Percentiles rank a stretch among this genome's conserved stretches.
These are phyloP conservation scores for Apogon talboti DNA, from an alignment of 2,797 vertebrate genomes.

Conservation along the genomic window DNA sequence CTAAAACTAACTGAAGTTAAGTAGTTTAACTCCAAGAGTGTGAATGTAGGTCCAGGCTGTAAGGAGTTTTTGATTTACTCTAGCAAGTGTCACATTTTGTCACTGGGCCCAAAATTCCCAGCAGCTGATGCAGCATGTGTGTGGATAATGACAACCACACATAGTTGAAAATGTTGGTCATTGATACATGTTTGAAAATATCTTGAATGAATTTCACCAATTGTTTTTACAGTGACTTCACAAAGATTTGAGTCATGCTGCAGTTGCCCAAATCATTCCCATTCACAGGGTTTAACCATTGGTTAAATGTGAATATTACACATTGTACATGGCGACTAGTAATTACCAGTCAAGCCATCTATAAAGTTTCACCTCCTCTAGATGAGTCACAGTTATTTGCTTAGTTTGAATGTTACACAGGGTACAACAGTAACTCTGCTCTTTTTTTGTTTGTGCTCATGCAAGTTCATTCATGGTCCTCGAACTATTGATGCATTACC, in stretches of 20 bases:
- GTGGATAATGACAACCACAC: constrained; percentile 51
- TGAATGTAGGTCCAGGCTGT: background rate
- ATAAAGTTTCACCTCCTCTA: constrained; percentile 13
- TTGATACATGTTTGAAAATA: constrained; percentile 39
- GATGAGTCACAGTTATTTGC: constrained; percentile 21
- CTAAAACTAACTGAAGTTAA: background rate
- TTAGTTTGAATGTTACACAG: constrained; percentile 12
- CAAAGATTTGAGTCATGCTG: constrained; percentile 9
- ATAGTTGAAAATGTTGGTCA: constrained; percentile 65
- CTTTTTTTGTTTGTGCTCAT: background rate
- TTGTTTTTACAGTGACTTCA: constrained; percentile 22
- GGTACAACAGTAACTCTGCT: background rate
- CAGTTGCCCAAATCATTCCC: constrained; percentile 25
- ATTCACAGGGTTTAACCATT: constrained; percentile 33
- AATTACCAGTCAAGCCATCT: background rate
- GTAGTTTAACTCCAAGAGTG: too few species aligned
- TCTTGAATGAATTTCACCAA: constrained; percentile 34
- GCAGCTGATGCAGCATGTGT: constrained; percentile 58
- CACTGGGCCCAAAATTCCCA: constrained; percentile 58
- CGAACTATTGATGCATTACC: background rate
- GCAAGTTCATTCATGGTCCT: background rate
- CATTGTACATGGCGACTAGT: constrained; percentile 10
- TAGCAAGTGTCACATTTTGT: constrained; percentile 62
- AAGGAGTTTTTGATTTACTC: constrained; percentile 42
- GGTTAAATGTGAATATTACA: constrained; percentile 4